Evolutionary conservation across 2,113 vertebrate genomes (phyloP), one percentile per base, ranked within the genome.

Genomic region (Platysteira castanea): DNA sequence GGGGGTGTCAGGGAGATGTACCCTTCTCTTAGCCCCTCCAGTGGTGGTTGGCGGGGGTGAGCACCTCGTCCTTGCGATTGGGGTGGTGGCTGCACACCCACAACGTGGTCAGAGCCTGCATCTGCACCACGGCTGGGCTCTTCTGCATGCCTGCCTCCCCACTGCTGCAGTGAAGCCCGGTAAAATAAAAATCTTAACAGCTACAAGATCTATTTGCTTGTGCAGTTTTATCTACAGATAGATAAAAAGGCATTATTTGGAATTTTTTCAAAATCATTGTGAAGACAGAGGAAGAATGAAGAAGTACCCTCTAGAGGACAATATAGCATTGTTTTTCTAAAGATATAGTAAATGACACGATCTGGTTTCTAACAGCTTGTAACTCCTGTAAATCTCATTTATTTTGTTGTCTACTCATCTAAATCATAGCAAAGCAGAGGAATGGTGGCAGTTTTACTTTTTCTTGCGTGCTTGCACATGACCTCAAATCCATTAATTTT

Each of bases 51-150:
- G 20, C 59, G 31, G 46, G 41, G 37, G 1, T 6, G 37, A 53
- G 37, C 24, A 6, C 15, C 61, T 71, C 0, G 0, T 77, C 64
- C 2, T 3, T 54, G 50, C 0, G 1, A 12, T 3, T 28, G 49
- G 17, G 35, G 60, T 41, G 37, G 54, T 60, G 81, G 70, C 69
- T 73, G 73, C 15, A 3, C 18, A 50, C 39, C 56, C 0, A 0
- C 52, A 59, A 2, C 28, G 23, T 67, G 42, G 7, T 50, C 6
- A 1, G 69, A 53, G 41, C 27, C 73, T 69, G 64, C 23, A n/a
- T 17, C 64, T 53, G 37, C 46, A 15, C 52, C 44, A 1, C 1
- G 61, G 63, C 59, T 47, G 24, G 35, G 68, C 71, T 91, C 28
- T 41, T 50, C 54, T 57, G 4, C n/a, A 14, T 0, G 0, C 2